Conservation (phyloP, 2,888 invertebrate species). For the Chalcis sispes region DNA sequence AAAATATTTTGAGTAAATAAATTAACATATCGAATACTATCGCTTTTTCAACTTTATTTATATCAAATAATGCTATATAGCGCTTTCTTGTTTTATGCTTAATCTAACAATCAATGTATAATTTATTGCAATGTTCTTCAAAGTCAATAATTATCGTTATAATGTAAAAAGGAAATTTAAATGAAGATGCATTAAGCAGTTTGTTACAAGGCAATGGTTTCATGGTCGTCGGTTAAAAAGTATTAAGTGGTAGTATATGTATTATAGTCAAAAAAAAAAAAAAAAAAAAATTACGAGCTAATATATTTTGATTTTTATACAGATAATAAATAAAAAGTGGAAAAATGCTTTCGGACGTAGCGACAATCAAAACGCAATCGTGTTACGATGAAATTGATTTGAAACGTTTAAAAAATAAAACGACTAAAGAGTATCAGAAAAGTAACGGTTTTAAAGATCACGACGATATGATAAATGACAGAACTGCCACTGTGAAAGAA, state of each 20-base stretch:
- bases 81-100: no score
- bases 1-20: no score
- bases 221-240: constrained; percentile 47
- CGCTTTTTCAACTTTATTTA: no score
- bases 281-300: constrained; percentile 21
- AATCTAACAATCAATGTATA: no score
- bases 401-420: background rate
- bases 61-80: no score
- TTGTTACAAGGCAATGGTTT: constrained; percentile 45
- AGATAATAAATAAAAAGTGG: constrained; percentile 16
- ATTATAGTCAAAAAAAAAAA: constrained; percentile 1
- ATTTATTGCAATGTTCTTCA: no score
- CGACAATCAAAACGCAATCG: background rate
- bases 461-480: background rate
- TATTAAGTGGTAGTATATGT: constrained; percentile 36
- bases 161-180: constrained; percentile 52
- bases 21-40: no score
- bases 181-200: constrained; percentile 50
- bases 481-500: constrained; percentile 2
- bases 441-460: constrained; percentile 5
- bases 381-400: constrained; percentile 10
- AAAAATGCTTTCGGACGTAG: constrained; percentile 45
- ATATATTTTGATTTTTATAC: constrained; percentile 17
- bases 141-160: constrained; percentile 43
- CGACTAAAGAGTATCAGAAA: background rate